Base-by-base conservation (phyloP, 2,888 invertebrate species). In the Tetanocera ferruginea region DNA sequence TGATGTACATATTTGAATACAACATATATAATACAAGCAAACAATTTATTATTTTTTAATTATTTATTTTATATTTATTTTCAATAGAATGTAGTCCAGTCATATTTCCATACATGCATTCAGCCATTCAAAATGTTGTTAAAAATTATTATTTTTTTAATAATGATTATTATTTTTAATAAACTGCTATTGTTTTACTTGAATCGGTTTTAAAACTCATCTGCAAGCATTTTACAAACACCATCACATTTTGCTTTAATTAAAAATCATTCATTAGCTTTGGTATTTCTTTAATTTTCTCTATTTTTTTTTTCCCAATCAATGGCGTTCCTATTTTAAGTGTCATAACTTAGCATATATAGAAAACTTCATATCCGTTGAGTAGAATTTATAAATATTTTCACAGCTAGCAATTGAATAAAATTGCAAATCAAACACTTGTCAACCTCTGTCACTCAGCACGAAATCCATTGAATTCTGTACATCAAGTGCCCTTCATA, bases 361-460 rank as follows among this genome's bases (percentile, higher is more conserved):
- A 9, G 14, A 19, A 55, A 55, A 6, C 6, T 19, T 23, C 55
- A 19, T 55, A 55, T 55, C 55, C 23, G 23, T 1, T 55, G 55
- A 55, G 19, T 55, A 8, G 6, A 55, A 19, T n/a, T 55, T n/a
- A 19, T 55, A 8, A 25, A 67, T 37, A 37, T 19, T 25, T 49
- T 43, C 14, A 8, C 19, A 19, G 11, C 43, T 19, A 23, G 37
- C 34, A n/a, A 23, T 25, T 25, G 43, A n/a, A 23, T 67, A 23
- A 43, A 67, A 71, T 31, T 71, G 52, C 31, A 28, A n/a, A 43
- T 52, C 55, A 19, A 34, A 71, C 81, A 82, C 83, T 84, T 86
- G 85, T 85, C 85, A 85, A 85, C 85, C 86, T 85, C 82, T 86
- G 85, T 85, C 85, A 86, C 81, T 83, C 82, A 84, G 81, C 84